phyloP scores from a whole-genome alignment of 53 echinoderm and acorn worm genomes.

The Arbacia lixula region DNA sequence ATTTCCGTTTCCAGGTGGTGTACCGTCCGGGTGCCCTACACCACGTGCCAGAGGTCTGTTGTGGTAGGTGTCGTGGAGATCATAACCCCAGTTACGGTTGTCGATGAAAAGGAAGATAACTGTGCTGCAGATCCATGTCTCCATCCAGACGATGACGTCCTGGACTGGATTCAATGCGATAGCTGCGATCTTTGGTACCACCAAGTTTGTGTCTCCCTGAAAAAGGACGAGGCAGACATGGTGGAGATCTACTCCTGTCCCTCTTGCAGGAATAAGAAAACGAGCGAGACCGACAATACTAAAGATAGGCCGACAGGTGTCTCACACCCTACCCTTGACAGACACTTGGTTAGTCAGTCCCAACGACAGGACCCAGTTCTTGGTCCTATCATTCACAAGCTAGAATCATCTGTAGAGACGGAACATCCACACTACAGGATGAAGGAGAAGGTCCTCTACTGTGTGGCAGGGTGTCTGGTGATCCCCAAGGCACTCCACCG shows the following conservation, averaged over 20 bases:
- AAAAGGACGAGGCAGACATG: neutral
- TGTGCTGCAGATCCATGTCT: constrained; percentile 53
- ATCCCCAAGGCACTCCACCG: constrained; percentile 22
- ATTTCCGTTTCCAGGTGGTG: constrained; percentile 51
- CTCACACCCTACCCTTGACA: neutral
- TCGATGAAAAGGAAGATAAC: neutral
- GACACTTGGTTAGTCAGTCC: neutral
- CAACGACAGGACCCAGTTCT: constrained; percentile 9
- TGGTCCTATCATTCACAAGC: neutral
- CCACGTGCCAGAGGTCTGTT: constrained; percentile 34
- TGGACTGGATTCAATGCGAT: constrained; percentile 67
- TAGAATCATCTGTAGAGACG: neutral
- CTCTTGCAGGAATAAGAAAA: neutral
- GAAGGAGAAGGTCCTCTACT: neutral
- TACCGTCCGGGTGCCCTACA: constrained; percentile 57
- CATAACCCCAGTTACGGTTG: neutral
- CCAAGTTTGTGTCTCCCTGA: constrained; percentile 42
- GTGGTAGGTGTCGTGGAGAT: constrained; percentile 6
- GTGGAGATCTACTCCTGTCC: constrained; percentile 28
- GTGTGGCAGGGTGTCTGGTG: neutral
- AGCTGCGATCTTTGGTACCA: constrained; percentile 60
- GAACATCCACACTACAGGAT: neutral
- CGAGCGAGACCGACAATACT: neutral
- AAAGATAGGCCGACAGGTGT: neutral
- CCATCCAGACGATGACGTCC: neutral